Conservation (phyloP, 2,113 vertebrate species). For the Ictalurus furcatus region DNA sequence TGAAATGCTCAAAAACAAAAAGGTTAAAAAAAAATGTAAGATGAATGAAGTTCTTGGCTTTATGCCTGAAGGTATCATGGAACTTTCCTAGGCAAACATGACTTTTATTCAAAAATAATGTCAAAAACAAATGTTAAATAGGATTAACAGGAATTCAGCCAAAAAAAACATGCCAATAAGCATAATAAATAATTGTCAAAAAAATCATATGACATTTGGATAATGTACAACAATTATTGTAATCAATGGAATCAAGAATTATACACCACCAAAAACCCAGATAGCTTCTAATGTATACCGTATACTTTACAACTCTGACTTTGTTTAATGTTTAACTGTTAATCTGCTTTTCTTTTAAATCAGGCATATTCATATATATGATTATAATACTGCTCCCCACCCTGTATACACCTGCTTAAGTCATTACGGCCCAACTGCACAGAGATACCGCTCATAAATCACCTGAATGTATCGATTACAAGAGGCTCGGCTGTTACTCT, state of each 20-base stretch:
- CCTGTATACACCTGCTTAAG: conserved; percentile 7
- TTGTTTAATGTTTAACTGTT: background rate
- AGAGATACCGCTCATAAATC: conserved; percentile 52
- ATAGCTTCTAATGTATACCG: background rate
- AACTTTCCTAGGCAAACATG: background rate
- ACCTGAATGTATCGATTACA: conserved; percentile 46
- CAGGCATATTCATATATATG: background rate
- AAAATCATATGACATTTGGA: background rate
- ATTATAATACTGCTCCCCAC: background rate
- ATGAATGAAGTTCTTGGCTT: background rate
- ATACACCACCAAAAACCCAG: background rate
- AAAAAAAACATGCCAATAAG: background rate
- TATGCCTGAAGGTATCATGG: background rate
- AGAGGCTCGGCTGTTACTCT: conserved; percentile 33
- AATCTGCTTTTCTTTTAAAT: background rate
- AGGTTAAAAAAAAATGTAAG: background rate
- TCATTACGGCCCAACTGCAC: background rate
- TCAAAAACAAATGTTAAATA: background rate
- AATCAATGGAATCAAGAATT: background rate
- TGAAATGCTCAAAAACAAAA: background rate
- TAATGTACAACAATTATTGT: background rate
- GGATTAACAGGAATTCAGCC: background rate
- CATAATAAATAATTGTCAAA: background rate
- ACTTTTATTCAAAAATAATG: background rate
- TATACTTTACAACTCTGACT: background rate